Conservation (phyloP, 2,888 invertebrate genomes). For the Caenorhabditis panamensis region DNA sequence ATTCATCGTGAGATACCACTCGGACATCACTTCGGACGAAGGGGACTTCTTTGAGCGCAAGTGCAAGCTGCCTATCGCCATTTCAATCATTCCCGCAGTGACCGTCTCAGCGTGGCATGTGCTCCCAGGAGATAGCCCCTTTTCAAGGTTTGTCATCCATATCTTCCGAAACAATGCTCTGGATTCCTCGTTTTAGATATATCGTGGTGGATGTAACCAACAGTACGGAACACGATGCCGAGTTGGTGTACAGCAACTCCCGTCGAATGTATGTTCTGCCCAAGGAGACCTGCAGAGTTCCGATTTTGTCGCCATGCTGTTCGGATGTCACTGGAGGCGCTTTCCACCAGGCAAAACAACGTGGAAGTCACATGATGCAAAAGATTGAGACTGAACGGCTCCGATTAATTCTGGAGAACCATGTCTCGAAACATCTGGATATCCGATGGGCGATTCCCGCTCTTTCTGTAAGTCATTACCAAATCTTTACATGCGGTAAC, state of each 20-base stretch:
- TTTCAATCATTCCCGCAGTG: constrained; percentile 80
- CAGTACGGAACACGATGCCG: constrained; percentile 78
- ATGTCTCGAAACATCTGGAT: constrained; percentile 78
- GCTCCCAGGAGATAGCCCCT: constrained; percentile 75
- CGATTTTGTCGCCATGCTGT: constrained; percentile 80
- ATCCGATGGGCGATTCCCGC: constrained; percentile 78
- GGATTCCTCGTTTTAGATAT: constrained; percentile 62
- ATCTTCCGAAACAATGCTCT: not conserved
- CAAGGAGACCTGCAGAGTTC: constrained; percentile 80
- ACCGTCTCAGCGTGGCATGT: constrained; percentile 80
- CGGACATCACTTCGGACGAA: constrained; percentile 71
- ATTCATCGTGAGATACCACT: constrained; percentile 76
- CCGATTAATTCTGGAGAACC: constrained; percentile 74
- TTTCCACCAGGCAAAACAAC: constrained; percentile 76
- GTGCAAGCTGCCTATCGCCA: constrained; percentile 74
- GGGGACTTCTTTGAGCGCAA: constrained; percentile 73
- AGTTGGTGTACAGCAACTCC: constrained; percentile 74
- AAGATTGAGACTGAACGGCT: constrained; percentile 75
- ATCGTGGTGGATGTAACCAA: constrained; percentile 80
- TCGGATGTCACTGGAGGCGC: constrained; percentile 76
- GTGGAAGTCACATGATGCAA: constrained; percentile 79
- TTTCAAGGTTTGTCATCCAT: constrained; percentile 60
- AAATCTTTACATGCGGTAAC: not conserved
- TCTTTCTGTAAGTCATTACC: constrained; percentile 62
- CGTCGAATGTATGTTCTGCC: constrained; percentile 77